Base-by-base conservation (phyloP, 2,888 invertebrate genomes). In the Glaucopsyche alexis region DNA sequence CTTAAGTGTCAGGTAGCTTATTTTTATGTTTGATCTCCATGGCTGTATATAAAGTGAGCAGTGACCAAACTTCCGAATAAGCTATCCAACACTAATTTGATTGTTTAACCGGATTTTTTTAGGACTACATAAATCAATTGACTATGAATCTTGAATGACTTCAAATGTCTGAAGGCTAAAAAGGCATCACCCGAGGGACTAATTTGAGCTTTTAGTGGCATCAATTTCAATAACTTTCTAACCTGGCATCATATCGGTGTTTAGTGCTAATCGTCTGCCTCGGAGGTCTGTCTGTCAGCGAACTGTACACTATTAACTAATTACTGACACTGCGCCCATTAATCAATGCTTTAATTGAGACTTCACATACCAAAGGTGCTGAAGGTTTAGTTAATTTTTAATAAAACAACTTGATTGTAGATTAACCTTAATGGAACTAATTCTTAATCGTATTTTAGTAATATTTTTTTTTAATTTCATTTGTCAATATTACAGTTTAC, bases 281-380 rank as follows among this genome's bases (percentile, higher is more conserved):
- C 65, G 75, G 74, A 87, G 87, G 83, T 77, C 79, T 79, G 81
- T 81, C 84, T 83, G 78, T 81, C 79, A 78, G 64, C 80, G 77
- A 78, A 73, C 71, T 40, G 69, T 71, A 45, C 70, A 71, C 71
- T 69, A 69, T 69, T 49, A 85, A 84, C 80, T 90, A 90, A 90
- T 90, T 87, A 87, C 80, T 90, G 87, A 87, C 80, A 84, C 87
- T 84, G 77, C 74, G 76, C 75, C 74, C 81, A 82, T 89, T 89
- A 87, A 90, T 89, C 89, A 87, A 77, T 77, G 78, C 76, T 82
- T 82, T 81, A 83, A 89, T 88, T 87, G 83, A 87, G 87, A 84
- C 86, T 85, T 87, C 82, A 84, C 78, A 79, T 77, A 70, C 72
- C 65, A 77, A 76, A 78, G 77, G 77, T 76, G 69, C 9, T 47